Evolutionary conservation across 2,113 vertebrate genomes (phyloP), one percentile per base, ranked within the genome.

Genomic region (Baryphthengus martii): DNA sequence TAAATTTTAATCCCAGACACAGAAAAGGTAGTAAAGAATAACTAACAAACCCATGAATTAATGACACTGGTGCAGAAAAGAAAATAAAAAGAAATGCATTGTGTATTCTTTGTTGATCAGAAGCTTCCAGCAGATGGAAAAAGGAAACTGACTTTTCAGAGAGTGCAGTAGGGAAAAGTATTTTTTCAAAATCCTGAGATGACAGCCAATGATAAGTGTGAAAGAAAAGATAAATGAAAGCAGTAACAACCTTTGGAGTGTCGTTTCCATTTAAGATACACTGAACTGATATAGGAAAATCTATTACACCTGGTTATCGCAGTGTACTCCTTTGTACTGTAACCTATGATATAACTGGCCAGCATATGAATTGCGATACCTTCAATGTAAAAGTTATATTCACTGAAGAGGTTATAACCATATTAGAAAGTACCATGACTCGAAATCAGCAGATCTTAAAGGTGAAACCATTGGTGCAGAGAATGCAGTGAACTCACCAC

Each of bases 401-500:
- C 26, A 47, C 26, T 65, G 78, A 89, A 62, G 21, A 67, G 25
- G 3, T 56, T 77, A 52, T 47, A 73, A 17, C 25, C 40, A 40
- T 7, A 28, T 44, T 52, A 66, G 1, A 66, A 70, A 66, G n/a
- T 35, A 44, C 12, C 0, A 1, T 58, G 19, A 24, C 29, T 62
- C 31, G 45, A 87, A 77, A 74, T 33, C 3, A 71, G 14, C 18
- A 74, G 10, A 39, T 35, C 9, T 87, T 28, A 29, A 59, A 45
- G 37, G 1, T 12, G 10, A 74, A 95, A 71, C 21, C 0, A 0
- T 49, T 1, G 0, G 6, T 68, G 23, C 65, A 58, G 40, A 89
- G 37, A 35, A 45, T 58, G 37, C 50, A 37, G 18, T 45, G 56
- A 62, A 35, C 29, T 56, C 12, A 47, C 5, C 13, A 55, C 7